A percentile compares a stretch with the other conserved stretches of the same genome.
Evolutionary conservation across 23 tunicate genomes (phyloP).

Genomic region (Trididemnum nubilum): DNA sequence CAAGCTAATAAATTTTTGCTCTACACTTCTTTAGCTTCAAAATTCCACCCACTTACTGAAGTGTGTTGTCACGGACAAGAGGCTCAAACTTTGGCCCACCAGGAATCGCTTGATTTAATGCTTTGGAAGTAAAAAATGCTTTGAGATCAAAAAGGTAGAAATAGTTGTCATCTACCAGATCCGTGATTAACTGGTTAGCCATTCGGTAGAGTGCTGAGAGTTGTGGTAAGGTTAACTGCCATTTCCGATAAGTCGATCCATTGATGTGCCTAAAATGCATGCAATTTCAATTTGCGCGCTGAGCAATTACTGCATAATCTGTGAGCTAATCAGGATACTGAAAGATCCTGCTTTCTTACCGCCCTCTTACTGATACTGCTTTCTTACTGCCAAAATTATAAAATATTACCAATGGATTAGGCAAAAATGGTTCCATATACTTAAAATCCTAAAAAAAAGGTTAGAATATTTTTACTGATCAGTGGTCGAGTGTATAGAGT

Average conservation of each 20-base stretch:
- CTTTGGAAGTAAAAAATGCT: slow-evolving; percentile 98
- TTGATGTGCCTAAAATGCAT: slow-evolving; percentile 76
- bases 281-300: no score
- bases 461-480: no score
- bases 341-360: no score
- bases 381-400: no score
- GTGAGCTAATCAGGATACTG: no score
- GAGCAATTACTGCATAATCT: neutral
- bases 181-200: slow-evolving; percentile 95
- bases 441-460: no score
- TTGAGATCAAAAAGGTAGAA: slow-evolving; percentile 95
- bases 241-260: slow-evolving; percentile 91
- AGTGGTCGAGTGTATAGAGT: no score
- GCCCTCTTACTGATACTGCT: no score
- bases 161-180: slow-evolving; percentile 96
- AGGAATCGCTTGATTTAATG: slow-evolving; percentile 98
- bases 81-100: slow-evolving; percentile 99
- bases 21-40: no score
- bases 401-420: no score
- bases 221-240: slow-evolving; percentile 84
- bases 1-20: no score
- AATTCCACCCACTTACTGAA: slow-evolving; percentile 90
- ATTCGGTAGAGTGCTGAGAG: slow-evolving; percentile 90
- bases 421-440: no score
- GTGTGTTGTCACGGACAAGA: slow-evolving; percentile 82